These are phyloP conservation scores for Chaetophractus vellerosus DNA, from an alignment of 2,797 vertebrate species.

Conservation along the genomic window DNA sequence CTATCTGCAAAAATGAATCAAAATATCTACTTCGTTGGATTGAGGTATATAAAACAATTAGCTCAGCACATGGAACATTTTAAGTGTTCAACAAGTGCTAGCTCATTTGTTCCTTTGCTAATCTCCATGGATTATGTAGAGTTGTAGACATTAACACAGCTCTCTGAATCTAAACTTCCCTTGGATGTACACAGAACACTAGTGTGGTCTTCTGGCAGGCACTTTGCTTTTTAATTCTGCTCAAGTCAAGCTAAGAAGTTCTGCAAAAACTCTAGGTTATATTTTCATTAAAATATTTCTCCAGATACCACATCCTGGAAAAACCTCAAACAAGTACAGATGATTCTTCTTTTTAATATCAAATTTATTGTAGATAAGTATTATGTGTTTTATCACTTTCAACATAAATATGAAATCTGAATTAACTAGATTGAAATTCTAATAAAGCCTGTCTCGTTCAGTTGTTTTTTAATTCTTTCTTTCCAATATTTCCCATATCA, in stretches of 20 bases:
- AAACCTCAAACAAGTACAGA: neutral
- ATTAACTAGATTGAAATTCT: conserved; percentile 39
- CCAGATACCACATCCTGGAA: neutral
- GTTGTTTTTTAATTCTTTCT: neutral
- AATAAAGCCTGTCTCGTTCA: neutral
- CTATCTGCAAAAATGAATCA: neutral
- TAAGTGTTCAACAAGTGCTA: neutral
- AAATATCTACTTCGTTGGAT: neutral
- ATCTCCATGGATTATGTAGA: neutral
- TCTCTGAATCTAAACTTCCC: neutral
- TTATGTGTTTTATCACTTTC: neutral
- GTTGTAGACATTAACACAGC: neutral
- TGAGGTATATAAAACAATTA: neutral
- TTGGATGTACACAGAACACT: neutral
- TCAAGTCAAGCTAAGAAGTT: conserved; percentile 6
- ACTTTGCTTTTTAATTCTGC: neutral
- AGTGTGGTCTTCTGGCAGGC: neutral
- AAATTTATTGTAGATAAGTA: conserved; percentile 18
- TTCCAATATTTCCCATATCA: neutral
- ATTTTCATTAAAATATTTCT: neutral
- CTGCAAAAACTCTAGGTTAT: neutral
- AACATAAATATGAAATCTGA: neutral
- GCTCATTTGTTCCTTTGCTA: neutral
- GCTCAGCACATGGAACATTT: neutral
- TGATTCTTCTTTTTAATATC: neutral